Conservation (phyloP, 2,113 vertebrate genomes). For the Zeus faber region DNA sequence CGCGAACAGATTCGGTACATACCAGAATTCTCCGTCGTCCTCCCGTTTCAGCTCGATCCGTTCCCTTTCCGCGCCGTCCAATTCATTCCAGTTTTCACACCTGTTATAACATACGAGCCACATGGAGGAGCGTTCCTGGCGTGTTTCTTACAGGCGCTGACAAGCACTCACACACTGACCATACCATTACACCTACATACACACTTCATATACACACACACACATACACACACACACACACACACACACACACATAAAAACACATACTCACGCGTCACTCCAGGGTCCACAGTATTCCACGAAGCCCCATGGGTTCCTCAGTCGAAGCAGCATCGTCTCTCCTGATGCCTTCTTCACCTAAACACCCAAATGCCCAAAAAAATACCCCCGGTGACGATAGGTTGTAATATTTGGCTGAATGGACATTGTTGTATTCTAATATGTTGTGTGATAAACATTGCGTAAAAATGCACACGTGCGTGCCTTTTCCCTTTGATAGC, state of each 20-base stretch:
- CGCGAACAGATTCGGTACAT: constrained; percentile 5
- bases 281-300: constrained; percentile 76
- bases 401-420: too few species aligned
- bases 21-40: constrained; percentile 84
- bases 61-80: constrained; percentile 58
- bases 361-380: background rate
- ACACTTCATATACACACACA: background rate
- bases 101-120: background rate
- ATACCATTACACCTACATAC: too few species aligned
- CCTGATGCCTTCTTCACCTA: constrained; percentile 59
- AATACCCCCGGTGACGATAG: too few species aligned
- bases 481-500: too few species aligned
- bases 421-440: too few species aligned
- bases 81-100: background rate
- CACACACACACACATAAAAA: constrained; percentile 1
- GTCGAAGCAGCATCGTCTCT: constrained; percentile 62
- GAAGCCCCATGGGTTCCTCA: constrained; percentile 83
- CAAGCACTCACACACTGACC: too few species aligned
- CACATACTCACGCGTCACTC: constrained; percentile 75
- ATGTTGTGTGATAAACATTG: too few species aligned
- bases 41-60: constrained; percentile 60
- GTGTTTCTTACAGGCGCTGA: too few species aligned
- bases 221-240: constrained; percentile 29
- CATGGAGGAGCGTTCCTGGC: too few species aligned
- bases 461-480: too few species aligned